Base-by-base conservation (phyloP, 2,888 invertebrate species). In the Eurois occulta region DNA sequence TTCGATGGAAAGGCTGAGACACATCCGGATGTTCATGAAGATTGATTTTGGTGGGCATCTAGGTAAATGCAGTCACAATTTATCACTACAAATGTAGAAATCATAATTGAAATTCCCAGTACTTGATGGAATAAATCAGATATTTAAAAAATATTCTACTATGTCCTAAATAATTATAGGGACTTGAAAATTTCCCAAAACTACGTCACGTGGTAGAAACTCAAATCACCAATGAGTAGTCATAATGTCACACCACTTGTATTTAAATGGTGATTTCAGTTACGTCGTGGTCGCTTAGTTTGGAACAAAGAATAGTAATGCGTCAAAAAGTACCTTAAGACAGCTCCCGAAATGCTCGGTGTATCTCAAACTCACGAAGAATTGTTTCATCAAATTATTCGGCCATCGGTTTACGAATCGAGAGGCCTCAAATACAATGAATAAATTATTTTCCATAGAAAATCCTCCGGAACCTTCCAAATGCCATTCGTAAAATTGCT, bases 371-470 rank as follows among this genome's bases (percentile, higher is more conserved):
- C 91, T 78, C 86, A 72, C 69, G 28, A 48, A 78, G 89, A 91
- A 91, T 91, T 92, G 92, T 92, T 92, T 91, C 91, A 92, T 92
- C 92, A 92, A 93, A 93, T 92, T 91, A 92, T 93, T 90, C 90
- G 90, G 90, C 90, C 90, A 89, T 91, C 90, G 90, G 89, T 89
- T 89, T 86, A 73, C 81, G 79, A 85, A 87, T 89, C 85, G 83
- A 86, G 85, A 85, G 77, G 78, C 88, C 85, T 86, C 81, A 88
- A 83, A 88, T 87, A 89, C 88, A 87, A 88, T 89, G 89, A 89
- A 89, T 89, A 88, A 89, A 89, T 89, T 89, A 81, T 86, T 83
- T 83, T 82, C 75, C 74, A 81, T 85, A 84, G 84, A 80, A 82
- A 78, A 88, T 87, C 71, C 69, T 83, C 28, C 35, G 70, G 77